Percentiles rank a stretch among this genome's conserved stretches.
phyloP scores from a whole-genome alignment of 2,797 vertebrate genomes.

The Typhlichthys subterraneus region DNA sequence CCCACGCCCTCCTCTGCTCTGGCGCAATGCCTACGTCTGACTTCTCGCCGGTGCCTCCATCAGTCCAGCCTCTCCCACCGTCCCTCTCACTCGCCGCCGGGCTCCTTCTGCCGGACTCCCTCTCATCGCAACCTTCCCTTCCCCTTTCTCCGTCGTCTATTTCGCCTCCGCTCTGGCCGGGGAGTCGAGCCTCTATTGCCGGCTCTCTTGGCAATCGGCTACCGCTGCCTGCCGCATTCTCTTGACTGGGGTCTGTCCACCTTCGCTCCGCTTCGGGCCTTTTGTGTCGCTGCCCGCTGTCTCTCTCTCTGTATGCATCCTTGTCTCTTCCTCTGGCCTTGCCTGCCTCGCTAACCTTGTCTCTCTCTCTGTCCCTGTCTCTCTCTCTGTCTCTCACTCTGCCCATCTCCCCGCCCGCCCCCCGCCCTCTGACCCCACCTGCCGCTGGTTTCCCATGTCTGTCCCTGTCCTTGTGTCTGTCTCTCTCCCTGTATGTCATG shows the following conservation, averaged over 20 bases:
- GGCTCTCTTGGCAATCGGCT: conserved; percentile 27
- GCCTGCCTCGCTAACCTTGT: conserved; percentile 18
- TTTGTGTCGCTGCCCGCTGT: conserved; percentile 27
- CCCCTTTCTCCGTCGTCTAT: conserved; percentile 45
- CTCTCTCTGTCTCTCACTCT: conserved; percentile 18
- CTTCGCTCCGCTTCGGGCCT: conserved; percentile 6
- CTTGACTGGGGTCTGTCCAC: conserved; percentile 16
- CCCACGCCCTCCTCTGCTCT: conserved; percentile 73
- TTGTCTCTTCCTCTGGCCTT: conserved; percentile 29
- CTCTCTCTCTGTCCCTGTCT: conserved; percentile 19
- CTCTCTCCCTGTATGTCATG: conserved; percentile 32
- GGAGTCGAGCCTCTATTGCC: conserved; percentile 27
- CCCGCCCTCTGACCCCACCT: background rate
- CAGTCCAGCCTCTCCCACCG: conserved; percentile 12
- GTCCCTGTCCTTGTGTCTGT: conserved; percentile 33
- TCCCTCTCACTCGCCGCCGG: conserved; percentile 37
- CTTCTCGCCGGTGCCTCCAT: conserved; percentile 11
- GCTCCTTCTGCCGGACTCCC: conserved; percentile 27
- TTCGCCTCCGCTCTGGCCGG: conserved; percentile 55
- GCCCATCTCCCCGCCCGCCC: conserved; percentile 20
- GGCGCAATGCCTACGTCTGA: conserved; percentile 25
- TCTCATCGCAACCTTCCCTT: conserved; percentile 44
- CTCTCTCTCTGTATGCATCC: conserved; percentile 35
- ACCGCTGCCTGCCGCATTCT: conserved; percentile 26
- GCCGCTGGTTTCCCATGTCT: conserved; percentile 18